Percentiles rank a stretch among this genome's conserved stretches.
Evolutionary conservation across 2,797 vertebrate genomes (phyloP).

Genomic region (Buphagus erythrorhynchus): DNA sequence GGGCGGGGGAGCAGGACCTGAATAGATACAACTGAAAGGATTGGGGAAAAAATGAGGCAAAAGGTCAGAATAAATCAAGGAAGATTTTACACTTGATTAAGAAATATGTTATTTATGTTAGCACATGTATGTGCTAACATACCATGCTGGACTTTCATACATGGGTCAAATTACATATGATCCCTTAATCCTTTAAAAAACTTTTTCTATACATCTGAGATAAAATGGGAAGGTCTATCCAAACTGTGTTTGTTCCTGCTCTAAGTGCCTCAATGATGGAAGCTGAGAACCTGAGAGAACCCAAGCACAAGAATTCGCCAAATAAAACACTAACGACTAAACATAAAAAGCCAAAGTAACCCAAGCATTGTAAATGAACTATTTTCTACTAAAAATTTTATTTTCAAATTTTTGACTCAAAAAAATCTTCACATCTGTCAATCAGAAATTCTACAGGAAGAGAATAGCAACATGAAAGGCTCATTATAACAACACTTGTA

Average conservation of each 20-base stretch:
- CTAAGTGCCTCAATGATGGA: fast-evolving
- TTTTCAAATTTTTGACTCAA: neutral
- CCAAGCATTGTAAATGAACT: neutral
- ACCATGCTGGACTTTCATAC: neutral
- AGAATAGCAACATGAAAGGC: neutral
- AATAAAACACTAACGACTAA: neutral
- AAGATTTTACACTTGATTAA: neutral
- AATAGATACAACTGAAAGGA: neutral
- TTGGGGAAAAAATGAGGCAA: neutral
- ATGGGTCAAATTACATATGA: neutral
- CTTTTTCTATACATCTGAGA: neutral
- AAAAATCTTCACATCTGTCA: neutral
- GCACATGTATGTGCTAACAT: neutral
- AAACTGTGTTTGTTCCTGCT: fast-evolving
- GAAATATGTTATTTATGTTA: neutral
- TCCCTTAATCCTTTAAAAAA: neutral
- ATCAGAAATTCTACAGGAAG: neutral
- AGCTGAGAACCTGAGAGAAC: neutral
- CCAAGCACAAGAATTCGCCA: neutral
- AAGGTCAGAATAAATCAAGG: neutral
- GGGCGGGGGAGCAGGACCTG: fast-evolving
- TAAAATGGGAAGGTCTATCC: neutral
- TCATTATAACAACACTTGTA: neutral
- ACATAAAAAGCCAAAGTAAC: neutral
- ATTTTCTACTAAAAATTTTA: neutral